These are phyloP conservation scores for Amiota communis DNA, from an alignment of 2,888 invertebrate species.

Conservation along the genomic window DNA sequence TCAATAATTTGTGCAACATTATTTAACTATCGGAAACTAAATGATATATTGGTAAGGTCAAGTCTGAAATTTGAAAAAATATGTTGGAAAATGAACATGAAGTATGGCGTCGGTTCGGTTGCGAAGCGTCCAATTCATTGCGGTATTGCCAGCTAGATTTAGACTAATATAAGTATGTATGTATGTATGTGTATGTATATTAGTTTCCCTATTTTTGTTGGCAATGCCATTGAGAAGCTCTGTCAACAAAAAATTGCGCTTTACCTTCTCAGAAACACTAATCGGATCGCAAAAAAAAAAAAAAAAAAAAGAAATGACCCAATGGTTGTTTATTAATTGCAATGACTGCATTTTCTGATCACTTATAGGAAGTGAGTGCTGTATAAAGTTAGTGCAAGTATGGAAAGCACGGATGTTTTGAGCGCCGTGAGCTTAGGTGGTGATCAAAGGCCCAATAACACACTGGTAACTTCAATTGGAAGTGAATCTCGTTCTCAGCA, in stretches of 20 bases:
- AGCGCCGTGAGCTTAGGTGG: background rate
- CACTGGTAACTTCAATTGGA: background rate
- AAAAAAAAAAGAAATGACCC: no score
- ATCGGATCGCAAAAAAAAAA: no score
- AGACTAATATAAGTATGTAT: background rate
- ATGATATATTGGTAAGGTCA: conserved; percentile 6
- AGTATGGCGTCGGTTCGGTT: background rate
- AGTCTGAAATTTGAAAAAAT: background rate
- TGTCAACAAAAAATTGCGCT: background rate
- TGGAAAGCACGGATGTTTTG: background rate
- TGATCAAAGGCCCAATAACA: background rate
- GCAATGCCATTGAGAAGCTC: background rate
- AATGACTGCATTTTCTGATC: background rate
- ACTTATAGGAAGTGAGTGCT: background rate
- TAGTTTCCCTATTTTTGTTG: background rate
- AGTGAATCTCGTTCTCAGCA: background rate
- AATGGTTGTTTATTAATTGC: background rate
- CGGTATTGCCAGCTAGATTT: background rate
- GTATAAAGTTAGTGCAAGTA: background rate
- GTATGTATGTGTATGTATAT: no score
- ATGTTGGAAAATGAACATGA: background rate
- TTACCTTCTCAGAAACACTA: background rate
- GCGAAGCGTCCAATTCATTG: conserved; percentile 4
- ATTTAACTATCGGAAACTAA: background rate
- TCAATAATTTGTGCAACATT: background rate